These are phyloP conservation scores for Volucella bombylans DNA, from an alignment of 2,888 invertebrate genomes.

Conservation along the genomic window DNA sequence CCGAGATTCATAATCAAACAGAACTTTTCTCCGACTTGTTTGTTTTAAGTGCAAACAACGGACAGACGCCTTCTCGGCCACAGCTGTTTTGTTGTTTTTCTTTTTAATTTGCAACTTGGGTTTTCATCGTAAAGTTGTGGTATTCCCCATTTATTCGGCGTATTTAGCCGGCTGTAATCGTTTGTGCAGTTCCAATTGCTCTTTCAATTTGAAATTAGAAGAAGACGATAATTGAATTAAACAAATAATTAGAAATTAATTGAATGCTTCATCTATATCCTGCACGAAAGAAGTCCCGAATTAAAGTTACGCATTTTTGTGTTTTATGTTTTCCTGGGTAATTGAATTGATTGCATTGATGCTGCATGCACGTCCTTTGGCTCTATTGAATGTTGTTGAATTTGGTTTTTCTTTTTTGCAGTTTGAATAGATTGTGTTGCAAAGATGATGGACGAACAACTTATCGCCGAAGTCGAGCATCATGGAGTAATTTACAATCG, in stretches of 20 bases:
- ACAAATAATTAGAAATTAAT: too few species aligned
- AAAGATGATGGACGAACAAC: conserved; percentile 82
- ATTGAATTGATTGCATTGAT: neutral
- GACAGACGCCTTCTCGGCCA: conserved; percentile 16
- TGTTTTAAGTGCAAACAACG: conserved; percentile 1
- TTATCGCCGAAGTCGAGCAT: conserved; percentile 82
- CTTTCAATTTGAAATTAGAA: too few species aligned
- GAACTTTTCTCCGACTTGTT: neutral
- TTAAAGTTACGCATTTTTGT: neutral
- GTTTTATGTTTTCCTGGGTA: neutral
- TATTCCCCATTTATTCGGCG: too few species aligned
- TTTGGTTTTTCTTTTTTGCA: neutral
- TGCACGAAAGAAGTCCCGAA: too few species aligned
- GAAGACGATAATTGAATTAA: too few species aligned
- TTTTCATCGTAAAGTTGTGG: conserved; percentile 17
- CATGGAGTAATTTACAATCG: conserved; percentile 82
- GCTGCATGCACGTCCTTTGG: neutral
- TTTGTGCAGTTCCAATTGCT: too few species aligned
- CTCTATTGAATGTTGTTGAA: neutral
- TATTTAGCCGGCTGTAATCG: too few species aligned
- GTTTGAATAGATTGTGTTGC: neutral
- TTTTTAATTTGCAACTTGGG: conserved; percentile 35
- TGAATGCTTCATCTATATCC: too few species aligned
- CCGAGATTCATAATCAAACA: conserved; percentile 23
- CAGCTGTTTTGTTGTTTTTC: conserved; percentile 55